phyloP scores from a whole-genome alignment of 2,113 vertebrate genomes.

The Calypte anna region DNA sequence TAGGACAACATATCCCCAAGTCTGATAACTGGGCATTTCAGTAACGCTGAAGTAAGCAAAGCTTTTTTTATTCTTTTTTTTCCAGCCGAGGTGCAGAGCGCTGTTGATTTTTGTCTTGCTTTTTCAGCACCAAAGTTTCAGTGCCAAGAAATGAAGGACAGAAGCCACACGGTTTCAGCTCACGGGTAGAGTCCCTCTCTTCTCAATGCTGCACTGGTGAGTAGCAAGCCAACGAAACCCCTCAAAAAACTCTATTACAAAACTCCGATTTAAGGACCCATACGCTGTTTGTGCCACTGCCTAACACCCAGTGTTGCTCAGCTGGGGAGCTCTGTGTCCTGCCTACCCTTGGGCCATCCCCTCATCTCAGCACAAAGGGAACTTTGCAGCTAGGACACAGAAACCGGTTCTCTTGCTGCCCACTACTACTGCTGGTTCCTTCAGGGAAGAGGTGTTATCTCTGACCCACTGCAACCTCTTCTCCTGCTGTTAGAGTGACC shows the following conservation, averaged over 20 bases:
- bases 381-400: neutral
- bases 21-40: neutral
- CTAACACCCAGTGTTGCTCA: neutral
- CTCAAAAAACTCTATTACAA: fast-evolving
- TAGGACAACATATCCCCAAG: neutral
- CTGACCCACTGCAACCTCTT: neutral
- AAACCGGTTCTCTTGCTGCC: neutral
- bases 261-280: neutral
- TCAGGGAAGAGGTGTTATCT: neutral
- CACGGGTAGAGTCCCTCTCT: neutral
- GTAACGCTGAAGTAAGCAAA: neutral
- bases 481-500: neutral
- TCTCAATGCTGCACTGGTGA: neutral
- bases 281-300: neutral
- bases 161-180: neutral
- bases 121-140: neutral
- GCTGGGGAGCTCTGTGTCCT: neutral
- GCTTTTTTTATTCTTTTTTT: neutral
- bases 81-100: neutral
- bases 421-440: neutral
- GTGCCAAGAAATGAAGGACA: neutral
- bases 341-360: neutral
- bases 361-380: neutral
- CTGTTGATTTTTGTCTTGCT: neutral
- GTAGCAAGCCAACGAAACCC: neutral